Evolutionary conservation across 2,888 invertebrate species (phyloP), one percentile per base, ranked within the genome.

Genomic region (Zhuqinia jingwanae): DNA sequence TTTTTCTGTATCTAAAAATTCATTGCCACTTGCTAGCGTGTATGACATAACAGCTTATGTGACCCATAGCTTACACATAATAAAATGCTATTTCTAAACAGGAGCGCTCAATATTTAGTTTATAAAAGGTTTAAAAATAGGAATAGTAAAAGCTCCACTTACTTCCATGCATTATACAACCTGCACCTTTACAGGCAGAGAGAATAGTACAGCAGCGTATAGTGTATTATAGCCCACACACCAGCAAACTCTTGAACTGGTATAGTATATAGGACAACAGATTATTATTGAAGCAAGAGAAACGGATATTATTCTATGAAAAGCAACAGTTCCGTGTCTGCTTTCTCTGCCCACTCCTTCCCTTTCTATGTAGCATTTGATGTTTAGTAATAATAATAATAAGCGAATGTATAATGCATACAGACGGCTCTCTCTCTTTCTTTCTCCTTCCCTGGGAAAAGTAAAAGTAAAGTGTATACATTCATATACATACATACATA

Each of bases 331-430:
- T 79, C 50, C 65, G 79, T 79, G 45, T 45, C 68, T 36, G 22
- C 79, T 79, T 79, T 79, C 79, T 68, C 36, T 53, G 27, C 65
- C 65, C 68, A 27, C 50, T 36, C 8, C 36, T 65, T 68, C 65
- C 65, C 53, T 68, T 60, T 17, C 36, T 68, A 65, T 45, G 58
- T 68, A 50, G 22, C 30, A 65, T 63, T 45, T 79, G 79, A 79
- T 65, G 47, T 78, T 60, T 77, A n/a, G 36, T 36, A 79, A 79
- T 79, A 68, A 68, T 68, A 68, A 68, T 68, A 79, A 79, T 79
- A 79, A 79, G 79, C 20, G 50, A 79, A 79, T 79, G 53, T 79
- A 79, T 79, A 79, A 79, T 79, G 68, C 79, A 79, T 78, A 63
- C 63, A 78, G 65, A 68, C 63, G 65, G 53, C 42, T 79, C 79